These are phyloP conservation scores for Phyllotis vaccarum DNA, from an alignment of 2,797 vertebrate genomes.

Conservation along the genomic window DNA sequence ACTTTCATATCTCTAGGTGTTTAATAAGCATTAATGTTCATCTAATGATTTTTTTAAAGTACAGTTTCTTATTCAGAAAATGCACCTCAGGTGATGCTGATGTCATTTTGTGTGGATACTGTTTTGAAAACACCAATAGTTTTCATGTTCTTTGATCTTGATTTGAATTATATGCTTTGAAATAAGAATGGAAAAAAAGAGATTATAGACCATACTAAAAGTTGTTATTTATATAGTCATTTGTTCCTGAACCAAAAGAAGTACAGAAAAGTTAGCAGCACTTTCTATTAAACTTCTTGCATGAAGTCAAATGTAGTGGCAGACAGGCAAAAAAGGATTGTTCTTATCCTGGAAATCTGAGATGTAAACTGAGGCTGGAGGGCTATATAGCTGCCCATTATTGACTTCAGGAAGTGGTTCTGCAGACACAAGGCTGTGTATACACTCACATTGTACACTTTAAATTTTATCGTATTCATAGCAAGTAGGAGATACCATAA, in stretches of 20 bases:
- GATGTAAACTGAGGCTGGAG: background rate
- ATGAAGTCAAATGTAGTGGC: background rate
- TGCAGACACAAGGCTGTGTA: background rate
- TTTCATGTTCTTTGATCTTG: background rate
- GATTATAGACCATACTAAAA: no score
- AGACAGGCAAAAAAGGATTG: background rate
- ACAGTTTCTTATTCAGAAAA: constrained; percentile 36
- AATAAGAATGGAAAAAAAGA: background rate
- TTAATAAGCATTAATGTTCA: background rate
- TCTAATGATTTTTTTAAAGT: background rate
- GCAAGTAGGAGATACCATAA: background rate
- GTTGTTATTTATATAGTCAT: background rate
- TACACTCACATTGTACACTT: background rate
- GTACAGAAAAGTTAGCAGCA: background rate
- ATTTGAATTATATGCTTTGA: background rate
- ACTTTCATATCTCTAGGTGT: constrained; percentile 23
- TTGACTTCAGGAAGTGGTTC: background rate
- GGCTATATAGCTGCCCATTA: background rate
- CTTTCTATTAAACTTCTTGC: background rate
- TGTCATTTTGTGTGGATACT: background rate
- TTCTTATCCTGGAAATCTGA: background rate
- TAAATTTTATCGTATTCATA: background rate
- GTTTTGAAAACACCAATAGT: background rate
- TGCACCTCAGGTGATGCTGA: background rate
- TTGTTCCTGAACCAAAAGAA: background rate